Base-by-base conservation (phyloP, 2,797 vertebrate species). In the Aphelocoma californica region DNA sequence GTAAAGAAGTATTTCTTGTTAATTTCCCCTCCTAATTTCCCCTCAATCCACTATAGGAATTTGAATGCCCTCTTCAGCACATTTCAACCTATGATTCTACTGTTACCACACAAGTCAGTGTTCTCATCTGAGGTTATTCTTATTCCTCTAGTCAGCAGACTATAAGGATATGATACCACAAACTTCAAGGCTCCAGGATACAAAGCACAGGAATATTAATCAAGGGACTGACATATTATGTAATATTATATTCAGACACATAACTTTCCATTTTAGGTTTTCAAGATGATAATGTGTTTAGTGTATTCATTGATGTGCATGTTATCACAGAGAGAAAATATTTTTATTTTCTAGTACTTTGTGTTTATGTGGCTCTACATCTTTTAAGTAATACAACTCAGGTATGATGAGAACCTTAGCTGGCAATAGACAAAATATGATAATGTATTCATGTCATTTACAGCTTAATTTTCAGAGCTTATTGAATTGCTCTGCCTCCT, bases 391-490 rank as follows among this genome's bases (percentile, higher is more conserved):
- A 32, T 53, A 61, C 13, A 81, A 31, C 32, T 81, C 18, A 4
- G 31, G 38, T 79, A 28, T 58, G 14, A 51, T 79, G 28, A 48
- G 32, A 92, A 81, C 7, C 38, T 86, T 75, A 58, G 24, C 62
- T 86, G 74, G 17, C 24, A 81, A n/a, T 58, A 84, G 31, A 13
- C 40, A 31, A 92, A 73, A 87, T 79, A 72, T 13, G 8, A 6
- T 42, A 44, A 82, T 44, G 10, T 83, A 28, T 78, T 93, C 5
- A 7, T 71, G 32, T 56, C 73, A 66, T 3, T 82, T 83, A 20
- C 10, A 73, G 25, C n/a, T 40, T 81, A 28, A 64, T 90, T 93
- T 88, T 88, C 70, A 65, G 65, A 84, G 10, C 4, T 89, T 79
- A 71, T 17, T 92, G 45, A 90, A 60, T 74, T 60, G 10, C n/a